Evolutionary conservation across 2,113 vertebrate genomes (phyloP), one percentile per base, ranked within the genome.

Genomic region (Seriola dumerili): DNA sequence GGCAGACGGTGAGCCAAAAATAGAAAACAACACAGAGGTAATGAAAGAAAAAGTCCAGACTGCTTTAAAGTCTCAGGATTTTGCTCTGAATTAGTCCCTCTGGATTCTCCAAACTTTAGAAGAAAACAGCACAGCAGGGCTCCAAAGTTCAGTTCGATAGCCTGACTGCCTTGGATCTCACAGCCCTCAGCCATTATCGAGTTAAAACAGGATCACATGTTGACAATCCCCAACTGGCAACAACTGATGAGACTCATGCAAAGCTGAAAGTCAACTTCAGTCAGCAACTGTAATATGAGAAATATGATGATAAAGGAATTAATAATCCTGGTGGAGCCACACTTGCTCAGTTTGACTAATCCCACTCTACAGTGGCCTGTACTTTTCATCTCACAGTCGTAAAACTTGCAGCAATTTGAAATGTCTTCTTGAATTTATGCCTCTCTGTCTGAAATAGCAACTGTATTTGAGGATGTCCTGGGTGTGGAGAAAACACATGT

Each of bases 1-100:
- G 55, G 83, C 59, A 73, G 68, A 74, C 13, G 0, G 32, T 2
- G 5, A 64, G 62, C 63, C 58, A 17, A 61, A 85, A 87, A 84
- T 57, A 89, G 83, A 86, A 80, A 88, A 87, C 65, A 92, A 76
- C 46, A 81, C 50, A 59, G 36, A 64, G 13, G 57, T 73, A 76
- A 86, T 74, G 76, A 81, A 83, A 84, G 74, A 72, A 89, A 67
- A 59, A 66, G 48, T 57, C 81, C 78, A 83, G 72, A 68, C 73
- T 52, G 50, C 25, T 80, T 67, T 65, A 72, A 79, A 76, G 81
- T 76, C 69, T 77, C 16, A 57, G 54, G 70, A 71, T 77, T 85
- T 80, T 65, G 58, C 66, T 67, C 52, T 38, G 58, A 77, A 89
- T 83, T 16, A 59, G 54, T 83, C 80, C 73, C 76, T 64, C 12